phyloP scores from a whole-genome alignment of 2,797 vertebrate species.

The Peromyscus nudipes region DNA sequence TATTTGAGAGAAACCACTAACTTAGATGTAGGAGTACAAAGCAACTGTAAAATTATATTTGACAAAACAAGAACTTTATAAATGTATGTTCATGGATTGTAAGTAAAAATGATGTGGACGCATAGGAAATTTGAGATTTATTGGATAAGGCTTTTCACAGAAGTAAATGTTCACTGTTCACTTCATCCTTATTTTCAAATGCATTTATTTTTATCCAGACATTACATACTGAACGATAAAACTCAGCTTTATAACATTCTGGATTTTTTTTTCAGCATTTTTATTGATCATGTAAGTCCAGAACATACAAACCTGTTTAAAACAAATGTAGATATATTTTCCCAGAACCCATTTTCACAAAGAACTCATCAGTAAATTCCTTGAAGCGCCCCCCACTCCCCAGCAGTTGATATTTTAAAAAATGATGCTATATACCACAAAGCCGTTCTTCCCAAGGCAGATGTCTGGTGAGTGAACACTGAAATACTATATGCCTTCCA shows the following conservation, averaged over 20 bases:
- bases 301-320: slow-evolving; percentile 50
- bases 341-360: slow-evolving; percentile 49
- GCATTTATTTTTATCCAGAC: slow-evolving; percentile 62
- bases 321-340: slow-evolving; percentile 45
- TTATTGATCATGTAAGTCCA: slow-evolving; percentile 26
- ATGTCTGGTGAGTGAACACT: not conserved
- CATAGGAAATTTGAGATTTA: slow-evolving; percentile 66
- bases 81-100: slow-evolving; percentile 60
- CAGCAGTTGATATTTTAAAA: slow-evolving; percentile 21
- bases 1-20: slow-evolving; percentile 60
- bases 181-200: slow-evolving; percentile 73
- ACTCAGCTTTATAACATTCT: slow-evolving; percentile 48
- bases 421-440: slow-evolving; percentile 1
- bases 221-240: slow-evolving; percentile 50
- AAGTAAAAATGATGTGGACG: slow-evolving; percentile 68
- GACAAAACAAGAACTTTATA: slow-evolving; percentile 69
- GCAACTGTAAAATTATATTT: slow-evolving; percentile 59
- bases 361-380: slow-evolving; percentile 46
- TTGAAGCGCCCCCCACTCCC: slow-evolving; percentile 49
- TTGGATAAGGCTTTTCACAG: slow-evolving; percentile 52
- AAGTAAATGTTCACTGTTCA: slow-evolving; percentile 65
- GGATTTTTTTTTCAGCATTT: slow-evolving; percentile 2
- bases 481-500: slow-evolving; percentile 12
- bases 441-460: slow-evolving; percentile 31
- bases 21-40: slow-evolving; percentile 23